Conservation (phyloP, 2,797 vertebrate species). For the Neosilurus mollespiculum region DNA sequence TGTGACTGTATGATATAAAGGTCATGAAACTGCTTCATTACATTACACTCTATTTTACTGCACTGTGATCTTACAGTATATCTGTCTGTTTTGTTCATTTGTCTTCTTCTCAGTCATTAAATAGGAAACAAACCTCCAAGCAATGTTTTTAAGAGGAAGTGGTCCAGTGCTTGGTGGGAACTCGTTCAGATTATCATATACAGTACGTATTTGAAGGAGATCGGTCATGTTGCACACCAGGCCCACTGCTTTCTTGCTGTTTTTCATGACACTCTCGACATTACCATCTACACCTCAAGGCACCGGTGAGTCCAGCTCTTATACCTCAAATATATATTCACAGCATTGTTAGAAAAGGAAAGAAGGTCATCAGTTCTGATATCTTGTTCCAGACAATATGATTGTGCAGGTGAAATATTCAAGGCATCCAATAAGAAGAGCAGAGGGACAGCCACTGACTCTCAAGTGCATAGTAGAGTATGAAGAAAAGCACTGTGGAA, state of each 20-base stretch:
- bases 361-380: neutral
- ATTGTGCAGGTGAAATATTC: neutral
- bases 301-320: neutral
- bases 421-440: neutral
- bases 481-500: neutral
- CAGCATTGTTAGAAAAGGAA: neutral
- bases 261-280: neutral
- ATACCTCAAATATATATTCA: neutral
- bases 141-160: neutral
- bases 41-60: neutral
- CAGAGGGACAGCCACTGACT: neutral
- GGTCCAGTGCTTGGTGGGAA: neutral
- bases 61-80: no score
- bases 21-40: neutral
- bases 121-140: neutral
- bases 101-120: neutral
- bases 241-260: neutral
- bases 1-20: neutral
- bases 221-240: neutral
- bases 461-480: conserved; percentile 5
- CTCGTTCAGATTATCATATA: neutral
- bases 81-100: neutral
- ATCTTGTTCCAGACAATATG: neutral
- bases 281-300: neutral
- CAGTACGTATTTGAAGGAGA: neutral